These are phyloP conservation scores for Sesia bembeciformis DNA, from an alignment of 2,888 invertebrate genomes.

Conservation along the genomic window DNA sequence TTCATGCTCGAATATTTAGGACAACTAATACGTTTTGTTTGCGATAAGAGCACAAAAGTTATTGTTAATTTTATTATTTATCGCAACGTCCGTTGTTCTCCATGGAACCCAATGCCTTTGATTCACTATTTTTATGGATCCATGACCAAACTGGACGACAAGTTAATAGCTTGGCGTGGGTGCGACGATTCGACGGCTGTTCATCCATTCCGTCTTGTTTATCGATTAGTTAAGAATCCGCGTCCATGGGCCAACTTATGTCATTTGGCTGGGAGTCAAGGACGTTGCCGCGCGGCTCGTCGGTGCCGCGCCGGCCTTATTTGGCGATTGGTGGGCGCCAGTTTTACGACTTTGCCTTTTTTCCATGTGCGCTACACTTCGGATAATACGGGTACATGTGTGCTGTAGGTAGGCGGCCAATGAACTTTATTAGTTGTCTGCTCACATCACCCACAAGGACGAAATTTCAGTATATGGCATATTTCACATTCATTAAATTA, in stretches of 20 bases:
- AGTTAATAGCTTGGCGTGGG: conserved; percentile 57
- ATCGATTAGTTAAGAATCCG: conserved; percentile 69
- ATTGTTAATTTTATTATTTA: neutral
- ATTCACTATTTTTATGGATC: conserved; percentile 39
- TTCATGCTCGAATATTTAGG: too few relatives aligned
- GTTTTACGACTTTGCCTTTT: conserved; percentile 71
- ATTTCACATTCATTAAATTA: too few relatives aligned
- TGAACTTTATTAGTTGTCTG: conserved; percentile 38
- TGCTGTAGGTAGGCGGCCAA: conserved; percentile 36
- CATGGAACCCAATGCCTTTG: conserved; percentile 6
- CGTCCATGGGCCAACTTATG: conserved; percentile 72
- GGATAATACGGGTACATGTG: conserved; percentile 42
- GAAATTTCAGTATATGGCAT: conserved; percentile 13
- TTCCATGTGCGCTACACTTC: conserved; percentile 55
- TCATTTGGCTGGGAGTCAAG: conserved; percentile 73
- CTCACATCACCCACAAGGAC: conserved; percentile 35
- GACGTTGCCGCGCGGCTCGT: conserved; percentile 54
- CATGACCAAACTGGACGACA: conserved; percentile 42
- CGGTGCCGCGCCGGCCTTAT: conserved; percentile 62
- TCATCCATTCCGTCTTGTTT: conserved; percentile 61
- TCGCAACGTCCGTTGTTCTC: neutral
- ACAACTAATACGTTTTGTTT: too few relatives aligned
- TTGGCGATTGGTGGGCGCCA: conserved; percentile 73
- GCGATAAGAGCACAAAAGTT: neutral
- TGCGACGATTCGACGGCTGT: conserved; percentile 44